Conservation (phyloP, 2,797 vertebrate species). For the Eospalax fontanierii region DNA sequence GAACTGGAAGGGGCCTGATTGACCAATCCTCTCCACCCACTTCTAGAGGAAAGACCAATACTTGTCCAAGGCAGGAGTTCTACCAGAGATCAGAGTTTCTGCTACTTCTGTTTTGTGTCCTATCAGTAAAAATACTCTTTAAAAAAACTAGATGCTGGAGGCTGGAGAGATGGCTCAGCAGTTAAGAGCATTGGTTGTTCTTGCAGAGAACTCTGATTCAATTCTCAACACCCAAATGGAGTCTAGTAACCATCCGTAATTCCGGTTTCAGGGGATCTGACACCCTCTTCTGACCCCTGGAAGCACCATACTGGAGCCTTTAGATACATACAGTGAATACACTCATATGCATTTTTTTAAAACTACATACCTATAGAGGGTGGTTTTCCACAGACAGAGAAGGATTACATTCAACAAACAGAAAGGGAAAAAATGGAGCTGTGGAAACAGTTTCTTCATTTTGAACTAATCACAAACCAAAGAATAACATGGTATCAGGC, state of each 20-base stretch:
- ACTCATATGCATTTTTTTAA: not conserved
- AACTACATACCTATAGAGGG: not conserved
- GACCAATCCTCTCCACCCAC: not conserved
- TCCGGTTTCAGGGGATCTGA: no score
- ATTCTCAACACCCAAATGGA: no score
- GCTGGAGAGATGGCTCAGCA: no score
- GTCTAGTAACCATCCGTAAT: no score
- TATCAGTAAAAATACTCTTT: not conserved
- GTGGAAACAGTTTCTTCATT: conserved; percentile 14
- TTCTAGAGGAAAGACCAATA: not conserved
- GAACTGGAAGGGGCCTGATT: not conserved
- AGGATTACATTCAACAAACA: not conserved
- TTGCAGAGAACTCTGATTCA: no score
- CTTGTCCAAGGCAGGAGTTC: not conserved
- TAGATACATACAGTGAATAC: no score
- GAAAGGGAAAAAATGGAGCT: not conserved
- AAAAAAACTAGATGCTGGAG: not conserved
- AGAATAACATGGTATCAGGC: not conserved
- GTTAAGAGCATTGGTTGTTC: no score
- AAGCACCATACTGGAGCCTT: no score
- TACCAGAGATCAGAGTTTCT: not conserved
- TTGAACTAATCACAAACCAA: not conserved
- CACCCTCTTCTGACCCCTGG: no score
- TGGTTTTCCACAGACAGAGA: not conserved
- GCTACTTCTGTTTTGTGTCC: not conserved